Base-by-base conservation (phyloP, 2,797 vertebrate genomes). In the Xenentodon cancila region DNA sequence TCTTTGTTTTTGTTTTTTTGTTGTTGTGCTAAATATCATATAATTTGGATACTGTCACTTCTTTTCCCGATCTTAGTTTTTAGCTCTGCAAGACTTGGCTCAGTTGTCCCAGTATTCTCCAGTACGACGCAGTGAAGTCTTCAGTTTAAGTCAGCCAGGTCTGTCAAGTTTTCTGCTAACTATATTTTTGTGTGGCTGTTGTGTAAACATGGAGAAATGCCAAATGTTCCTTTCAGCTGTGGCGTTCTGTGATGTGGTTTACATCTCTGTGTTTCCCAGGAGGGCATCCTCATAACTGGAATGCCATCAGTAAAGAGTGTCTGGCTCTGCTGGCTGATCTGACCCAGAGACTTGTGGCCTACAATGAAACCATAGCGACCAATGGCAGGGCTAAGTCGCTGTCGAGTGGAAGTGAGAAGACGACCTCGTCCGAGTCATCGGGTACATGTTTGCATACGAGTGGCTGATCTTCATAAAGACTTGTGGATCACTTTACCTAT, bases 71-170 rank as follows among this genome's bases (percentile, higher is more conserved):
- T 65, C 4, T 40, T 73, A 99, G 98, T 99, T 96, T 90, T 88
- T 98, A 86, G 97, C 97, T 53, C 92, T 99, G 68, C 97, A 98
- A 74, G 98, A 99, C 75, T 84, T 99, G 88, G 95, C 96, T 85
- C 89, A 97, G 51, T 93, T 99, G 79, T 96, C 97, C 66, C 95
- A 96, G 20, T 95, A 98, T 85, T 98, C 95, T 49, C 93, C 94
- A 37, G 90, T 92, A 74, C 92, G 96, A 34, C 95, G 97, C 64
- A 88, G 89, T 68, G 96, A 98, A 88, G 96, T 98, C 68, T 98
- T 99, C 73, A 96, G 95, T 85, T 95, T 99, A 44, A 99, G 97
- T 89, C 98, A 97, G 80, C 98, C 97, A 92, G 97, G 97, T 99
- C 64, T 59, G 76, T 53, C 19, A 1, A 1, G 4, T 50, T 44